Percentiles rank a stretch among this genome's conserved stretches.
phyloP scores from a whole-genome alignment of 2,888 invertebrate genomes.

The Tryphoninae sp. region DNA sequence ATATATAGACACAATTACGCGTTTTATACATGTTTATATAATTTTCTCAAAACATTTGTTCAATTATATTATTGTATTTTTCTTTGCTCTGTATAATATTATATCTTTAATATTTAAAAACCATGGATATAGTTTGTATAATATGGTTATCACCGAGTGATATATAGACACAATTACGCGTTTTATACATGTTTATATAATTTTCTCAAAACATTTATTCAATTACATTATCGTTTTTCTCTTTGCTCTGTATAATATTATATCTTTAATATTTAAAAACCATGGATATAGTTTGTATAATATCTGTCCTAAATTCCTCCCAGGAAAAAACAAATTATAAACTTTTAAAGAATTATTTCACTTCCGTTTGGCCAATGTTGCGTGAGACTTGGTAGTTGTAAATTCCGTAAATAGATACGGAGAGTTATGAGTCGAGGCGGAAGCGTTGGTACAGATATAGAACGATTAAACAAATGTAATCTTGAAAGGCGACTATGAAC shows the following conservation, averaged over 20 bases:
- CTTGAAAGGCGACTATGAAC: neutral
- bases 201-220: neutral
- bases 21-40: neutral
- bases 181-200: neutral
- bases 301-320: too few relatives aligned
- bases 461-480: neutral
- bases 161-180: constrained; percentile 2
- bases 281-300: too few relatives aligned
- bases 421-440: too few relatives aligned
- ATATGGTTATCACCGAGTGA: constrained; percentile 25
- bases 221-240: neutral
- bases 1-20: constrained; percentile 5
- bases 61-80: neutral
- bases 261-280: too few relatives aligned
- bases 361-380: too few relatives aligned
- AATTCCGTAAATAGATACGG: too few relatives aligned
- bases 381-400: too few relatives aligned
- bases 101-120: too few relatives aligned
- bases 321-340: too few relatives aligned
- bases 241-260: neutral
- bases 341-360: too few relatives aligned
- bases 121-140: too few relatives aligned
- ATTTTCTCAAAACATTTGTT: neutral
- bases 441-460: neutral
- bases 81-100: neutral